Evolutionary conservation across 2,888 invertebrate genomes (phyloP).

Genomic region (Unio delphinus): DNA sequence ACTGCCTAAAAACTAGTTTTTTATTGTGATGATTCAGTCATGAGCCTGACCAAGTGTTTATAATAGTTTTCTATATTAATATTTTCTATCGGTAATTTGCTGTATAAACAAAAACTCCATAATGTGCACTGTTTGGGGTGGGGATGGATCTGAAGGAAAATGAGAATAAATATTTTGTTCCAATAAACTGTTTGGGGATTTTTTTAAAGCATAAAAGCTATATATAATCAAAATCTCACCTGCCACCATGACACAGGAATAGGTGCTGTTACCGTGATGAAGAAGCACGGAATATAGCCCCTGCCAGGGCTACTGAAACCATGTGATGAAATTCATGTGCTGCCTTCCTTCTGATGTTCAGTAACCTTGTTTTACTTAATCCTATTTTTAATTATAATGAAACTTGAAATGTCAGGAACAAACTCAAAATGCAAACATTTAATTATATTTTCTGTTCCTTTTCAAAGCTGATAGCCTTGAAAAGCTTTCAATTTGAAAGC

Average conservation of each 20-base stretch:
- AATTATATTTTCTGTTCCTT: no score
- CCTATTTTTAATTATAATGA: no score
- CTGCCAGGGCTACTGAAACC: slow-evolving; percentile 46
- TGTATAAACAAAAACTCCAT: not conserved
- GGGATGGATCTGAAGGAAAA: no score
- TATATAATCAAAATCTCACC: not conserved
- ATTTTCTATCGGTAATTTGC: not conserved
- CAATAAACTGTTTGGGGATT: not conserved
- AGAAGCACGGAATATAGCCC: slow-evolving; percentile 46
- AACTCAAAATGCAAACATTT: no score
- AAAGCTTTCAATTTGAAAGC: no score
- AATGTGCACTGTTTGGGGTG: no score
- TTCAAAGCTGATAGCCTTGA: no score
- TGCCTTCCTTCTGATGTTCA: slow-evolving; percentile 71
- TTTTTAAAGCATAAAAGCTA: no score
- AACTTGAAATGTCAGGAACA: no score
- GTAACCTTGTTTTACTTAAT: no score
- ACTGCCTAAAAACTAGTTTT: no score
- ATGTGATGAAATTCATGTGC: slow-evolving; percentile 41
- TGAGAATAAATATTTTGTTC: not conserved
- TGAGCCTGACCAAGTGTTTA: not conserved
- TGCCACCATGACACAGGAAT: slow-evolving; percentile 1
- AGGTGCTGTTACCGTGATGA: slow-evolving; percentile 48
- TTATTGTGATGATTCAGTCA: no score
- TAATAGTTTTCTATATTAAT: not conserved